Evolutionary conservation across 1,140 invertebrate species (phyloP).

Genomic region (Heliconius hewitsoni): DNA sequence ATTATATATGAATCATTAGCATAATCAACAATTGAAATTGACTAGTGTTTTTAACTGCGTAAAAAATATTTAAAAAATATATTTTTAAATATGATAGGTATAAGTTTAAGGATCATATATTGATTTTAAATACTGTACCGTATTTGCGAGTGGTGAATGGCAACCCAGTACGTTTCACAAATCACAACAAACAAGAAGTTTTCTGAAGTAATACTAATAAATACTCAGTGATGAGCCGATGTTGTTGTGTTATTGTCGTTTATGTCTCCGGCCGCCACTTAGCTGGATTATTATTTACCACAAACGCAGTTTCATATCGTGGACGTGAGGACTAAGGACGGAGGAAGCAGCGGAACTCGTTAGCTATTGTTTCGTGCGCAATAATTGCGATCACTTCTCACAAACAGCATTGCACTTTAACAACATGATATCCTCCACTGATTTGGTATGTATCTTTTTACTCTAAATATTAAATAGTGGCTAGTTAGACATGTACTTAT

Average conservation of each 20-base stretch:
- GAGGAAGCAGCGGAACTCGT: conserved; percentile 29
- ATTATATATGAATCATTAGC: no score
- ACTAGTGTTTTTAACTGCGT: neutral
- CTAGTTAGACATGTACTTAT: no score
- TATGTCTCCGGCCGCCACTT: neutral
- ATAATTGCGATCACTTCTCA: conserved; percentile 27
- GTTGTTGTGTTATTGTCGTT: neutral
- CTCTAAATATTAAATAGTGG: neutral
- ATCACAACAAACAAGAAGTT: conserved; percentile 7
- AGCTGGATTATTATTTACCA: conserved; percentile 39
- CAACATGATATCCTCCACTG: conserved; percentile 39
- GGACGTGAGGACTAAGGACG: neutral
- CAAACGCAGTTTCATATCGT: conserved; percentile 13
- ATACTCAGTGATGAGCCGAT: neutral
- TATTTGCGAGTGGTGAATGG: neutral
- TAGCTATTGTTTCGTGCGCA: conserved; percentile 41
- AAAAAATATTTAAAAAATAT: no score
- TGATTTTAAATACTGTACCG: no score
- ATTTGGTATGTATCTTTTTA: conserved; percentile 36
- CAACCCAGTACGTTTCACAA: conserved; percentile 2
- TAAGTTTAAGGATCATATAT: no score
- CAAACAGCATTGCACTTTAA: neutral
- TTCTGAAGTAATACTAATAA: neutral
- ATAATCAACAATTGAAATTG: no score
- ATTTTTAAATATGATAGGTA: no score